Evolutionary conservation across 92 coral and sea anemone species (phyloP), one percentile per base, ranked within the genome.

Genomic region (Palythoa grandiflora): DNA sequence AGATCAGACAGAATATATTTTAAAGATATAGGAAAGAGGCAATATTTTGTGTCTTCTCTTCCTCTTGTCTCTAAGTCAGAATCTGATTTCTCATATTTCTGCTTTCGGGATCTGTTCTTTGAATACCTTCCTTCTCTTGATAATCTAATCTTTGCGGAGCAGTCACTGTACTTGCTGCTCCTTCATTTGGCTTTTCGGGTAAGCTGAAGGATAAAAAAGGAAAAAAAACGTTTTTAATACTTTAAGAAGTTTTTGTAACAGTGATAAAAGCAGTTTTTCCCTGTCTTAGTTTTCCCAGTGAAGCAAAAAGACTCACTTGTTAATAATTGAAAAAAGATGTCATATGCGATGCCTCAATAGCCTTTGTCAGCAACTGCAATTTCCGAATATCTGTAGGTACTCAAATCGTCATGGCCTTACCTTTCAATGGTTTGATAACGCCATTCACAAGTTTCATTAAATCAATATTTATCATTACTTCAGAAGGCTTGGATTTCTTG

Each of bases 401-500:
- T 44, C 50, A 6, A 44, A 44, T 44, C 50, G 50, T 44, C 50
- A 44, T 44, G 5, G 50, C 50, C 50, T 44, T 44, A 44, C 50
- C 3, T 8, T 44, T 44, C 44, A 83, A 3, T 63, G 78, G 78
- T 70, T 83, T 75, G 37, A 75, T 17, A 47, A 47, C 38, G 50
- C 61, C 61, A 39, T 75, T 75, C 38, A n/a, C 61, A 6, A 75
- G 38, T 10, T 75, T 75, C 80, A 75, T 75, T 51, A 47, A n/a
- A n/a, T 63, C 80, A 51, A 50, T 21, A 13, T 50, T 75, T 48
- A 20, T 19, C 60, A 75, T 75, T 17, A 75, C 63, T 75, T 75
- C 79, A 55, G 61, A 89, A 65, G 86, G 86, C 75, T 60, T 75
- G 57, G 74, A 35, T 80, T 80, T 80, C 37, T 80, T 80, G 86